phyloP scores from a whole-genome alignment of 2,113 vertebrate species.

The Desmodus rotundus region DNA sequence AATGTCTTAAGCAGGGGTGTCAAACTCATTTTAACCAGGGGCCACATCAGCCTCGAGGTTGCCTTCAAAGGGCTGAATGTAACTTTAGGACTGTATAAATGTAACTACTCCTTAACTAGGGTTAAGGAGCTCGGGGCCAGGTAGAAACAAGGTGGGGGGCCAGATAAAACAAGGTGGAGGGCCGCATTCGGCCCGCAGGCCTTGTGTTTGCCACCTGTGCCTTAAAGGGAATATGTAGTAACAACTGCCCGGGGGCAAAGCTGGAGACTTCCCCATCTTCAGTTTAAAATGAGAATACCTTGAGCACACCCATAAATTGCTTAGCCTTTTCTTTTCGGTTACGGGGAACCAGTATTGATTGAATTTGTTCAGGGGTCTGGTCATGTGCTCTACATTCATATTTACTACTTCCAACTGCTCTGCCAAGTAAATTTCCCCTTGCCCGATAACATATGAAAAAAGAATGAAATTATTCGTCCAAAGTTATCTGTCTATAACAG shows the following conservation, averaged over 20 bases:
- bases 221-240: neutral
- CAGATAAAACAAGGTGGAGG: too few species aligned
- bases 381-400: neutral
- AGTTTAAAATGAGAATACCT: neutral
- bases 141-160: too few species aligned
- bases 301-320: neutral
- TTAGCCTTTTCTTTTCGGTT: neutral
- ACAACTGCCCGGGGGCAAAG: too few species aligned
- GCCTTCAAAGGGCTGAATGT: too few species aligned
- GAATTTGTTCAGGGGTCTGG: neutral
- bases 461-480: neutral
- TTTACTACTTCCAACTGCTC: neutral
- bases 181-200: too few species aligned
- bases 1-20: neutral
- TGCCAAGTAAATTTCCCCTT: neutral
- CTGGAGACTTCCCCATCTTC: neutral
- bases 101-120: too few species aligned
- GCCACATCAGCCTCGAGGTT: too few species aligned
- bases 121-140: too few species aligned
- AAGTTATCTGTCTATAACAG: neutral
- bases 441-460: neutral
- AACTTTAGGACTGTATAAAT: too few species aligned
- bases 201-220: too few species aligned
- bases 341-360: neutral
- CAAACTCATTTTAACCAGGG: too few species aligned